phyloP scores from a whole-genome alignment of 1,140 invertebrate species.

The Condylostylus longicornis region DNA sequence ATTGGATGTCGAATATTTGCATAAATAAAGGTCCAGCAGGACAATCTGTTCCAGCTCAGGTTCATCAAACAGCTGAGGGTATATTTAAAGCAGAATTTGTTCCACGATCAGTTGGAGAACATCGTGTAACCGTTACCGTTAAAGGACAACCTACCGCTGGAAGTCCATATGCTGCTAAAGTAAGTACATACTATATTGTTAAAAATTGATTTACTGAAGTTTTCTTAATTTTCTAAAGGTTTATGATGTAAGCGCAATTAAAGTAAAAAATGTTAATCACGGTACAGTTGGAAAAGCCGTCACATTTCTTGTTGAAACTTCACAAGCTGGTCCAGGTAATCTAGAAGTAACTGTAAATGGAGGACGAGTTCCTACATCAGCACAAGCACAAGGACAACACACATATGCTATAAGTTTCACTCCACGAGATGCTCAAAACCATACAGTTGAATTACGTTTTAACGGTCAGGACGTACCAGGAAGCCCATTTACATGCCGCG shows the following conservation, averaged over 20 bases:
- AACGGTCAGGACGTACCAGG: constrained; percentile 92
- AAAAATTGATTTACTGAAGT: not conserved
- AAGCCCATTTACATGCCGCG: constrained; percentile 57
- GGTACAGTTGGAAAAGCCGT: constrained; percentile 86
- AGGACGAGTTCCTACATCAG: constrained; percentile 86
- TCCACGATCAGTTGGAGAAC: constrained; percentile 74
- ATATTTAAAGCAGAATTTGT: constrained; percentile 77
- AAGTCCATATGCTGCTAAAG: constrained; percentile 82
- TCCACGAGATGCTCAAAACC: constrained; percentile 71
- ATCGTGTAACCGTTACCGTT: constrained; percentile 72
- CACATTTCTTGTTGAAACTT: constrained; percentile 93
- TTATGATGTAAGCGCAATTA: constrained; percentile 87
- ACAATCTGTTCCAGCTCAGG: constrained; percentile 72
- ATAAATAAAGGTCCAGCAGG: constrained; percentile 54
- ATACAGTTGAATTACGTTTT: constrained; percentile 87
- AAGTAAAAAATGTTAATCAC: constrained; percentile 78
- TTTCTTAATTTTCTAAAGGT: constrained; percentile 36
- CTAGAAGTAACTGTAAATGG: constrained; percentile 94
- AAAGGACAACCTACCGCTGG: constrained; percentile 62
- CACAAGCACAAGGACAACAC: constrained; percentile 85
- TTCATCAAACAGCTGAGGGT: constrained; percentile 57
- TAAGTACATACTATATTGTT: constrained; percentile 14
- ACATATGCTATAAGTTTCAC: constrained; percentile 96
- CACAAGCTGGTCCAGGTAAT: constrained; percentile 87
- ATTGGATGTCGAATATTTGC: not conserved